phyloP scores from a whole-genome alignment of 2,797 vertebrate genomes.

The Coilia nasus region DNA sequence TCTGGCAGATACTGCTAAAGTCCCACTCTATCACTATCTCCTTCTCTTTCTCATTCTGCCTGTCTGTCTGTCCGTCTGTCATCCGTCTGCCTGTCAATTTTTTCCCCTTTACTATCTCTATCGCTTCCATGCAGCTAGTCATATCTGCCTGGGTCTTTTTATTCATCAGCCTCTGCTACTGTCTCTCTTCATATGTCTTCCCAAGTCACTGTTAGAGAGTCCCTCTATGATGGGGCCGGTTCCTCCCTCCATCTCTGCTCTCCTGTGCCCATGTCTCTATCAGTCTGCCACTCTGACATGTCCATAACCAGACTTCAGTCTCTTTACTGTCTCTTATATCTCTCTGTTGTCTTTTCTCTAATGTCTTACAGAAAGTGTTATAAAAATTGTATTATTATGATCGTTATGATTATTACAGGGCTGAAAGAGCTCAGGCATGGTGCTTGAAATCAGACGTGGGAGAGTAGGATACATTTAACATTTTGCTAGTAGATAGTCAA shows the following conservation, averaged over 20 bases:
- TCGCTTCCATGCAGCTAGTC: neutral
- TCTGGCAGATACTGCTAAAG: neutral
- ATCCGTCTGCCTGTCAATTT: slow-evolving; percentile 22
- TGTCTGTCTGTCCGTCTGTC: neutral
- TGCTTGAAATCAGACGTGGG: no score
- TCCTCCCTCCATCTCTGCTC: neutral
- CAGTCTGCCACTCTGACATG: neutral
- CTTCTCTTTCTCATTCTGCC: neutral
- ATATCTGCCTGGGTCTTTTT: no score
- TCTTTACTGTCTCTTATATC: neutral
- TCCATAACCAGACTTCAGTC: neutral
- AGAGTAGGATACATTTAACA: no score
- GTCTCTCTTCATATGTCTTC: no score
- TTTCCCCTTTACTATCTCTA: neutral
- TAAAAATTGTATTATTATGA: no score
- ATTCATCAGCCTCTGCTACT: no score
- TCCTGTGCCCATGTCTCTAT: neutral
- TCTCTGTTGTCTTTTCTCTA: no score
- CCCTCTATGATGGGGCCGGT: no score
- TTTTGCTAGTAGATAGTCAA: no score
- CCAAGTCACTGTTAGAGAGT: no score
- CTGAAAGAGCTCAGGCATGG: no score
- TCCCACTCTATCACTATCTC: neutral
- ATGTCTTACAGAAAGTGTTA: neutral
- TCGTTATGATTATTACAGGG: no score